Evolutionary conservation across 2,113 vertebrate species (phyloP), one percentile per base, ranked within the genome.

Genomic region (Myanophis thanlyinensis): DNA sequence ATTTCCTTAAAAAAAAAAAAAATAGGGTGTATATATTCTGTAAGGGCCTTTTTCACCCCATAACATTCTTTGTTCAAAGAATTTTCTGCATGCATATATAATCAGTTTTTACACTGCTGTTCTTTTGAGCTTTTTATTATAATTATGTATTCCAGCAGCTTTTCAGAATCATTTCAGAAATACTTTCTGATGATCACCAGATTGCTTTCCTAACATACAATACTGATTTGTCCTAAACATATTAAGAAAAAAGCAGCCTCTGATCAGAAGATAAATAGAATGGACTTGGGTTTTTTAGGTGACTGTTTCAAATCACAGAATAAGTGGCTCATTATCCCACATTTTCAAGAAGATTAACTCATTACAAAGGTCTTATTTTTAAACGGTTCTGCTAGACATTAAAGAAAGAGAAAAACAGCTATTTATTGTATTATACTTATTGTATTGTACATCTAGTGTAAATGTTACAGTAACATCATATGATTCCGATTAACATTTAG

Each of bases 61-160:
- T 94, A 92, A 89, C 59, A 88, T 94, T 96, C 96, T 93, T 96
- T 93, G 97, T 94, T 93, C 94, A 95, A 86, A 88, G 90, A 91
- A 90, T 95, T 96, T 96, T 93, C 88, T 94, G 48, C 89, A 95
- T 90, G 73, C 89, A 93, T 53, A 93, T 95, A 94, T 95, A 95
- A 94, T 92, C 67, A 87, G 44, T 30, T 87, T 95, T 88, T 93
- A 91, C 85, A 95, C 86, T 93, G 93, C 92, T 92, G 91, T 92
- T 91, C 88, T 91, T 95, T 48, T 30, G 25, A 27, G 23, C 47
- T 86, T 27, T 30, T 9, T 30, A 80, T 40, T 80, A 44, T 94
- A 97, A 96, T 94, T 93, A 89, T 95, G 85, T 49, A 92, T 94
- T 89, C 95, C 91, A 40, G 91, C 7, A 85, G 85, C 95, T 92